Evolutionary conservation across 2,797 vertebrate species (phyloP).

Genomic region (Linurgus olivaceus): DNA sequence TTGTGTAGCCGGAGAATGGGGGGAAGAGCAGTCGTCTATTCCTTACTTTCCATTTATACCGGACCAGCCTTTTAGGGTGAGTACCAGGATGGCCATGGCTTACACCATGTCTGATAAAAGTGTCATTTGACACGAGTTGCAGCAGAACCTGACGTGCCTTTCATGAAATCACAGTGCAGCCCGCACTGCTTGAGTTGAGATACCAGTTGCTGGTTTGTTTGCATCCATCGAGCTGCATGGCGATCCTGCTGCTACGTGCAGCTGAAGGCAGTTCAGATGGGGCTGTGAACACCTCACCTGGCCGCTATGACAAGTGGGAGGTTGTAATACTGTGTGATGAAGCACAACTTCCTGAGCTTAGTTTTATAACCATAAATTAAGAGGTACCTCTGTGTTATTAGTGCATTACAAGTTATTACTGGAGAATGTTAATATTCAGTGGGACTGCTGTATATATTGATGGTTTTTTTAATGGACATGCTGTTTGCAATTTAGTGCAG

Average conservation of each 20-base stretch:
- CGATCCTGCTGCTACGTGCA: neutral
- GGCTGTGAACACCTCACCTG: neutral
- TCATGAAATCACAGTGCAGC: neutral
- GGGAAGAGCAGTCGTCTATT: slow-evolving; percentile 88
- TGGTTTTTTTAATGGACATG: neutral
- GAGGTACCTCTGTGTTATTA: slow-evolving; percentile 25
- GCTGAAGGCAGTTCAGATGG: neutral
- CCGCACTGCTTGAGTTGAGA: rapidly evolving
- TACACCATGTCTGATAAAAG: neutral
- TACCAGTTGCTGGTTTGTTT: neutral
- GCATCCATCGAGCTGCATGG: neutral
- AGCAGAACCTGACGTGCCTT: neutral
- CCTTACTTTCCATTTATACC: slow-evolving; percentile 97
- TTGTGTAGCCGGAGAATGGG: slow-evolving; percentile 89
- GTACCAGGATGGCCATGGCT: slow-evolving; percentile 1
- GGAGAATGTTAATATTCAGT: slow-evolving; percentile 20
- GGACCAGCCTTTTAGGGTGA: slow-evolving; percentile 97
- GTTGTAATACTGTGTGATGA: neutral
- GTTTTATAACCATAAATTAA: slow-evolving; percentile 54
- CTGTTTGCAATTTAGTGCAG: neutral
- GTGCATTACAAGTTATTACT: slow-evolving; percentile 3
- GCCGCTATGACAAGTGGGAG: neutral
- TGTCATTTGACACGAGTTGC: neutral
- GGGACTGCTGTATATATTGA: neutral
- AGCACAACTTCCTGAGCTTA: neutral